A percentile compares a stretch with the other conserved stretches of the same genome.
phyloP scores from a whole-genome alignment of 2,797 vertebrate genomes.

The Channa striata region DNA sequence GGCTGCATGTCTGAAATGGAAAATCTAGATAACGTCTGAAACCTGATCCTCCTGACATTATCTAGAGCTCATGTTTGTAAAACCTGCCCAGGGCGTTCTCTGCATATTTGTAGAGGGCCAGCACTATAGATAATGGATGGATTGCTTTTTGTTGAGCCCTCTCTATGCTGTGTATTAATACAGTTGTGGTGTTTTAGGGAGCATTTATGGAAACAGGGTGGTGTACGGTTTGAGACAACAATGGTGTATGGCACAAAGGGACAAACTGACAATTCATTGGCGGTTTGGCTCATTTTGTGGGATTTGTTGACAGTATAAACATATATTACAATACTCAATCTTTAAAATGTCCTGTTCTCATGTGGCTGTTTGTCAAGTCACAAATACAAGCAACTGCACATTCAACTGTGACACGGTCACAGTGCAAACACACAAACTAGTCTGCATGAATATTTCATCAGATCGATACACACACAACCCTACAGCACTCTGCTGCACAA shows the following conservation, averaged over 20 bases:
- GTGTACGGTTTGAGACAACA: neutral
- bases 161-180: conserved; percentile 14
- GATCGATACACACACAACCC: conserved; percentile 27
- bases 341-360: neutral
- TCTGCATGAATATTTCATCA: conserved; percentile 54
- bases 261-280: neutral
- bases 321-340: neutral
- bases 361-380: conserved; percentile 1
- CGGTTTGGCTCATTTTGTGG: neutral
- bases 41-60: no score
- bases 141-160: neutral
- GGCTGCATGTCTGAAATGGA: no score
- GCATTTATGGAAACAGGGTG: neutral
- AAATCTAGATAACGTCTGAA: no score
- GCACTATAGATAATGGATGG: no score
- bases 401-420: conserved; percentile 1
- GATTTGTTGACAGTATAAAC: neutral
- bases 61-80: no score
- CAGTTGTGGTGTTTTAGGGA: neutral
- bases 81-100: neutral
- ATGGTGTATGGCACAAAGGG: neutral
- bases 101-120: no score
- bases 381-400: conserved; percentile 7
- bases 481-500: conserved; percentile 25
- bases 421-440: conserved; percentile 15